phyloP scores from a whole-genome alignment of 2,797 vertebrate species.

The Tapirus indicus region DNA sequence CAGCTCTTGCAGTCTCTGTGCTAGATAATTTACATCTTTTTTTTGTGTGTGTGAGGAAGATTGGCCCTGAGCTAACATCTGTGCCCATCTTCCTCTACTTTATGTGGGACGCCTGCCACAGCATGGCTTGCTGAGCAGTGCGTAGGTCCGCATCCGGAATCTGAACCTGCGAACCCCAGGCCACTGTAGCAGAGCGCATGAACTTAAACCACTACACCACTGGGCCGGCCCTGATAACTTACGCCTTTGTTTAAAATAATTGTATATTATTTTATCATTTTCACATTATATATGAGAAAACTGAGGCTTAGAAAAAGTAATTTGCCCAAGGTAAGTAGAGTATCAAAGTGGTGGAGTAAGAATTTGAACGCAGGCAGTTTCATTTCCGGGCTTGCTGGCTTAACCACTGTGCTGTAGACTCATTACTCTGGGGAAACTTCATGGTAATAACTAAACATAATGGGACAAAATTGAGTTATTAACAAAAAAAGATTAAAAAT shows the following conservation, averaged over 20 bases:
- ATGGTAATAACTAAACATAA: neutral
- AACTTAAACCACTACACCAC: too few relatives aligned
- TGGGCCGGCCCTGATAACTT: neutral
- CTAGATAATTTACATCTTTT: neutral
- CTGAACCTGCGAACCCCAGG: too few relatives aligned
- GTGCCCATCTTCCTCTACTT: too few relatives aligned
- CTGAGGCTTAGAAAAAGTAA: neutral
- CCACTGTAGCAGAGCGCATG: too few relatives aligned
- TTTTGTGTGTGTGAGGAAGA: too few relatives aligned
- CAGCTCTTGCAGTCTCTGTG: neutral
- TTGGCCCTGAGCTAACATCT: too few relatives aligned
- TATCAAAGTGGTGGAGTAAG: neutral
- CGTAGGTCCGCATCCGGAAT: too few relatives aligned
- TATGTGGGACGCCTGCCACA: too few relatives aligned
- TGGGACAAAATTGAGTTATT: neutral
- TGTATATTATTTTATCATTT: neutral
- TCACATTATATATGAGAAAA: neutral
- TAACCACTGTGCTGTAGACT: neutral
- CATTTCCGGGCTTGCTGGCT: neutral
- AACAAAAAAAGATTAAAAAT: neutral
- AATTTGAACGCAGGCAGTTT: neutral
- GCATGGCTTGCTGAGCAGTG: too few relatives aligned
- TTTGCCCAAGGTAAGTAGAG: neutral
- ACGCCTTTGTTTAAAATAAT: neutral
- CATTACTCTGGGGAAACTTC: neutral